Base-by-base conservation (phyloP, 2,113 vertebrate species). In the Sinocyclocheilus grahami region DNA sequence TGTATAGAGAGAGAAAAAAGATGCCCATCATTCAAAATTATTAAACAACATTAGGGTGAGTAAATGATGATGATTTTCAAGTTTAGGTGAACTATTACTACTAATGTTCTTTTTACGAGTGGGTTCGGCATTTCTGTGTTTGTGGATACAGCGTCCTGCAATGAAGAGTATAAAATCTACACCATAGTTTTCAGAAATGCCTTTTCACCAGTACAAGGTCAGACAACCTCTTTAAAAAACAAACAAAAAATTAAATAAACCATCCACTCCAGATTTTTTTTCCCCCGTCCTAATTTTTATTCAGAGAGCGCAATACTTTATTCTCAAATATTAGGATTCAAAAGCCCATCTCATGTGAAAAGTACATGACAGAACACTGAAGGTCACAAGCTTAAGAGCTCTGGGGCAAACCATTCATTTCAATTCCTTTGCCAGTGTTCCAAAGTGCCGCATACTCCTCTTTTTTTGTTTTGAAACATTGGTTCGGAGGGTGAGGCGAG, bases 341-440 rank as follows among this genome's bases (percentile, higher is more conserved):
- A 87, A 89, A 85, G 53, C 74, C 84, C 63, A 62, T 85, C 84
- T 89, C 88, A 77, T 87, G 86, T 89, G 85, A 89, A 89, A 83
- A 76, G 79, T 87, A 89, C 84, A 89, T 87, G 83, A 89, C 82
- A 86, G 84, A 87, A 87, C 76, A 87, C 63, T 88, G 87, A 90
- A 90, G 89, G 89, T 90, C 89, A 90, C 86, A 88, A 63, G 53
- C 89, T 86, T 89, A 87, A 89, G 89, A 87, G 87, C 89, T 88
- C 53, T 84, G 86, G 86, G 88, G 88, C 87, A 87, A 87, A 86
- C 87, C 78, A 86, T 90, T 90, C 87, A 90, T 87, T 90, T 86
- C 81, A 84, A 77, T 86, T 84, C 86, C 86, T 85, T 88, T 90
- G 87, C 86, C 53, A 62, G 60, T 33, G 81, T 83, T 88, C 87